Evolutionary conservation across 2,888 invertebrate genomes (phyloP).

Genomic region (Chymomyza caudatula): DNA sequence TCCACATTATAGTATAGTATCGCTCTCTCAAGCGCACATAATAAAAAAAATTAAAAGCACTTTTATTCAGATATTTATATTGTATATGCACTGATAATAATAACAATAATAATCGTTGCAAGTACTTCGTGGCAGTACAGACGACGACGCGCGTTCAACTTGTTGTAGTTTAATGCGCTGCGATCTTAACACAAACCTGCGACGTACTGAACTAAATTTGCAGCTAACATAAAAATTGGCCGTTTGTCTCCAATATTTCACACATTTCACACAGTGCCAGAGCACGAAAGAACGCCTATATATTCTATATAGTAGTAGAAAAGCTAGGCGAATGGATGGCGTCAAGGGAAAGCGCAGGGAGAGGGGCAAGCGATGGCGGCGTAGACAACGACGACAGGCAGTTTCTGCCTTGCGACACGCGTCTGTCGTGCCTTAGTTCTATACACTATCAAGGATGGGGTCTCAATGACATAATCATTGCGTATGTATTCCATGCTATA

Average conservation of each 20-base stretch:
- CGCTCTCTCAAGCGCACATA: background rate
- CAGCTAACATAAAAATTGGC: constrained; percentile 68
- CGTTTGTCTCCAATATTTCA: constrained; percentile 75
- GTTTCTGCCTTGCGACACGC: constrained; percentile 25
- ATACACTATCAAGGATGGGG: background rate
- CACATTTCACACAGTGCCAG: constrained; percentile 43
- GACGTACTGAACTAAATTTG: constrained; percentile 71
- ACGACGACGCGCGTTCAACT: background rate
- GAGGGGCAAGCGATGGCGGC: constrained; percentile 4
- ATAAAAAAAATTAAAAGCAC: background rate
- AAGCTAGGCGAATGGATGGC: background rate
- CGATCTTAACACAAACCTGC: constrained; percentile 72
- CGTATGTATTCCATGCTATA: no score
- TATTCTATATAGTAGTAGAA: background rate
- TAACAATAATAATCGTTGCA: background rate
- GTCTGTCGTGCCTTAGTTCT: constrained; percentile 47
- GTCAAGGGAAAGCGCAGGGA: background rate
- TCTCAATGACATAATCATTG: background rate
- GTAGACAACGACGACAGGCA: constrained; percentile 37
- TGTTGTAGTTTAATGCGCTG: constrained; percentile 36
- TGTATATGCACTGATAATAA: background rate
- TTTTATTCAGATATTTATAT: background rate
- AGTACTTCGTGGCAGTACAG: background rate
- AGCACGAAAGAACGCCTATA: constrained; percentile 6
- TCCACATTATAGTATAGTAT: background rate